These are phyloP conservation scores for Scaptomyza pallida DNA, from an alignment of 1,140 invertebrate species.

Conservation along the genomic window DNA sequence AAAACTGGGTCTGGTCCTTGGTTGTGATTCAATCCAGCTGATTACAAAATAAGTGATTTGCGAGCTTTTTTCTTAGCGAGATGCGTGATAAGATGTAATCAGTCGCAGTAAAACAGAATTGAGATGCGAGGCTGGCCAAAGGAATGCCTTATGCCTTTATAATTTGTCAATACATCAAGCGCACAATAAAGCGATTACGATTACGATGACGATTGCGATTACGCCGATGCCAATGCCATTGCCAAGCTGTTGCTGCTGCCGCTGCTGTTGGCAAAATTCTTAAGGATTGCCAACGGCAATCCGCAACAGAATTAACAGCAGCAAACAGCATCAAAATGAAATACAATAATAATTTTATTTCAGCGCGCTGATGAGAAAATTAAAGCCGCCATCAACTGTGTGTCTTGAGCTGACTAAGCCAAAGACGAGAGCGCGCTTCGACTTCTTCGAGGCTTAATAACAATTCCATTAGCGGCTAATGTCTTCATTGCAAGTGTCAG, in stretches of 20 bases:
- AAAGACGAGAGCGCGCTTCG: constrained; percentile 29
- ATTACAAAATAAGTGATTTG: constrained; percentile 78
- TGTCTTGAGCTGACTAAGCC: constrained; percentile 33
- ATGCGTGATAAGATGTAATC: constrained; percentile 59
- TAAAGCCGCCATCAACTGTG: constrained; percentile 64
- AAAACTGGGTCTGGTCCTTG: constrained; percentile 25
- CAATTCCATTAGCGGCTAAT: constrained; percentile 82
- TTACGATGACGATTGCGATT: constrained; percentile 11
- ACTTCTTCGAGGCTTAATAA: constrained; percentile 70
- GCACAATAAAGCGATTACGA: constrained; percentile 78
- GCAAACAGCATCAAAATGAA: constrained; percentile 50
- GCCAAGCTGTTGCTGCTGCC: constrained; percentile 1
- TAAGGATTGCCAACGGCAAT: constrained; percentile 26
- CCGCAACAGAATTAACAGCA: constrained; percentile 18
- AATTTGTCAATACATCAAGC: constrained; percentile 80
- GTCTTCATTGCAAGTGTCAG: constrained; percentile 82
- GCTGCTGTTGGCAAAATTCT: constrained; percentile 28
- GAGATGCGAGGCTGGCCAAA: not conserved
- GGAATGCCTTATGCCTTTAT: constrained; percentile 61
- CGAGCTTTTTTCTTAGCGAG: constrained; percentile 1
- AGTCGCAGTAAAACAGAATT: constrained; percentile 12
- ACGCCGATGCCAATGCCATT: constrained; percentile 6
- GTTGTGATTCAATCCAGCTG: constrained; percentile 42
- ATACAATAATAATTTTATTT: constrained; percentile 81
- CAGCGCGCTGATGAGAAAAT: constrained; percentile 70